Evolutionary conservation across 2,797 vertebrate genomes (phyloP), one percentile per base, ranked within the genome.

Genomic region (Chloroceryle inda): DNA sequence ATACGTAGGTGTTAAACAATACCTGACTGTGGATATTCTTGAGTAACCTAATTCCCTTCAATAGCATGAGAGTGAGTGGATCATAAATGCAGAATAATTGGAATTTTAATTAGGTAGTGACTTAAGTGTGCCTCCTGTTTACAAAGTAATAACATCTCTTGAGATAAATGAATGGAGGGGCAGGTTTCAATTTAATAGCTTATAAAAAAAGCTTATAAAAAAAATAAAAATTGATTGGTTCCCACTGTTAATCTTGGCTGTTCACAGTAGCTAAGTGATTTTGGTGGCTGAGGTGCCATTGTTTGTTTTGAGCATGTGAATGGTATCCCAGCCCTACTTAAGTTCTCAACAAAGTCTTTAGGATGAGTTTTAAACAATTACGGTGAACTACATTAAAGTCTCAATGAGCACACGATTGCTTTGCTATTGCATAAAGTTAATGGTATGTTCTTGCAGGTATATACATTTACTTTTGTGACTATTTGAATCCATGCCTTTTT

Each of bases 61-160:
- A 56, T 44, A 47, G 69, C 4, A 59, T 18, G 56, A 83, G 62
- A 89, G 84, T n/a, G 42, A 89, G 50, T 77, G 86, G 73, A 59
- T 91, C 66, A 73, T 61, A 92, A 91, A 85, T 58, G 90, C 67
- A 86, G 81, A 93, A 93, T 81, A 92, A 89, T 73, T 76, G 78
- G 66, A 92, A 91, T 92, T 93, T 91, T 95, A 96, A 95, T 95
- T 88, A 94, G 2, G 4, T 58, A 59, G 81, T 73, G 86, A 69
- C 82, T 90, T 66, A 85, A 88, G 78, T 56, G 49, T 92, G 78
- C 62, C 42, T 95, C 64, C 67, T 78, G 61, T 92, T 96, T 90
- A 85, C 50, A 92, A 87, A 85, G 79, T 31, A 93, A 52, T 52
- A 89, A 58, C 37, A 56, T 71, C 62, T 83, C 88, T 42, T 35